Evolutionary conservation across 2,888 invertebrate genomes (phyloP).

Genomic region (Drosophila demipolita): DNA sequence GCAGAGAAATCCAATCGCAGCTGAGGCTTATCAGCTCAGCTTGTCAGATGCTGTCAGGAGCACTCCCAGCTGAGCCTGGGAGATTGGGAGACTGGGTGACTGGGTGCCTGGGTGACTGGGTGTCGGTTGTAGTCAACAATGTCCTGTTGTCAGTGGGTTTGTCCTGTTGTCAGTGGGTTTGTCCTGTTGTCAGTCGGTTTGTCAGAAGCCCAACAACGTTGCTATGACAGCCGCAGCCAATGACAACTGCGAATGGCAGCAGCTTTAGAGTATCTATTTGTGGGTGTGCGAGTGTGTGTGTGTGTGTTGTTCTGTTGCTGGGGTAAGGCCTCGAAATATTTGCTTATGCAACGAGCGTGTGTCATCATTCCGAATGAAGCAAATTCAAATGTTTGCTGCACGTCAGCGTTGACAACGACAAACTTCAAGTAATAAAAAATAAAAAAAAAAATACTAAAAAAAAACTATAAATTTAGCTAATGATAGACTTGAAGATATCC

Average conservation of each 20-base stretch:
- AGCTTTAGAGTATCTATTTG: conserved; percentile 1
- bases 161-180: conserved; percentile 44
- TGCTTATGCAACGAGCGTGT: conserved; percentile 79
- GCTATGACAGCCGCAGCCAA: conserved; percentile 65
- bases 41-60: conserved; percentile 41
- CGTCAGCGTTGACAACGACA: conserved; percentile 43
- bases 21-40: conserved; percentile 48
- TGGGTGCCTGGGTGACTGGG: conserved; percentile 13
- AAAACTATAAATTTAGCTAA: not conserved
- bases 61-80: conserved; percentile 15
- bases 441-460: not conserved
- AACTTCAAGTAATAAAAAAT: conserved; percentile 9
- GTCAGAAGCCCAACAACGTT: conserved; percentile 55
- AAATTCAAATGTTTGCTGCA: conserved; percentile 70
- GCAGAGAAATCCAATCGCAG: conserved; percentile 29
- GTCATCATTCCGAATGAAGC: conserved; percentile 73
- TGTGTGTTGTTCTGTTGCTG: not conserved
- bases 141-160: conserved; percentile 59
- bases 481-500: conserved; percentile 4
- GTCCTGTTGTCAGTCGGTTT: conserved; percentile 53
- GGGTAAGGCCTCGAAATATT: conserved; percentile 64
- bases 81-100: conserved; percentile 16
- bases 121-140: conserved; percentile 35
- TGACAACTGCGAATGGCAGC: conserved; percentile 61
- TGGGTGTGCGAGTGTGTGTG: not conserved